Evolutionary conservation across 1,140 invertebrate species (phyloP).

Genomic region (Stegodyphus dumicola): DNA sequence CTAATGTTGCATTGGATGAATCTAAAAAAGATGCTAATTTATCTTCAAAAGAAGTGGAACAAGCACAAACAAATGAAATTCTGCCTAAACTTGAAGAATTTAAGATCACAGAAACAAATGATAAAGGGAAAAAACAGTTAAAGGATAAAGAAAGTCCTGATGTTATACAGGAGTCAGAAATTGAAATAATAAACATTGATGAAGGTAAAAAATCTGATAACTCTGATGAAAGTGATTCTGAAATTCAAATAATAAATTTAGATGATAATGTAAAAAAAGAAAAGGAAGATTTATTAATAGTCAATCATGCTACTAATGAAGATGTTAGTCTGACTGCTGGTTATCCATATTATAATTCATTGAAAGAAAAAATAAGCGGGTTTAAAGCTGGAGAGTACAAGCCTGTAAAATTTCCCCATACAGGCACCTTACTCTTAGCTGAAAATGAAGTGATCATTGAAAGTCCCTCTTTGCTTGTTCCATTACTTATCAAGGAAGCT

Average conservation of each 20-base stretch:
- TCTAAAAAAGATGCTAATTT: neutral
- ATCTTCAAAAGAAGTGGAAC: neutral
- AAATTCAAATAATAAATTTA: constrained; percentile 40
- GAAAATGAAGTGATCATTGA: constrained; percentile 64
- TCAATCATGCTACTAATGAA: neutral
- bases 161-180: neutral
- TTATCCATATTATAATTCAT: constrained; percentile 55
- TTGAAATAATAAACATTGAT: constrained; percentile 21
- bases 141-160: neutral
- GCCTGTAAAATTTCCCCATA: constrained; percentile 55
- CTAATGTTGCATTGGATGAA: neutral
- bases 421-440: constrained; percentile 34
- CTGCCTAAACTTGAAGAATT: neutral
- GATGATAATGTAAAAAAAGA: neutral
- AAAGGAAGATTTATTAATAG: neutral
- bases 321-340: constrained; percentile 29
- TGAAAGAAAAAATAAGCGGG: constrained; percentile 30
- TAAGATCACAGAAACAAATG: neutral
- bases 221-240: constrained; percentile 46
- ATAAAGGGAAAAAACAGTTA: neutral
- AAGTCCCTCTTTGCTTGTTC: constrained; percentile 64
- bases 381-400: constrained; percentile 55
- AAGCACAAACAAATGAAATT: neutral
- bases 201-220: constrained; percentile 7
- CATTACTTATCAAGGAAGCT: constrained; percentile 64